Base-by-base conservation (phyloP, 2,113 vertebrate genomes). In the Hyla sarda region DNA sequence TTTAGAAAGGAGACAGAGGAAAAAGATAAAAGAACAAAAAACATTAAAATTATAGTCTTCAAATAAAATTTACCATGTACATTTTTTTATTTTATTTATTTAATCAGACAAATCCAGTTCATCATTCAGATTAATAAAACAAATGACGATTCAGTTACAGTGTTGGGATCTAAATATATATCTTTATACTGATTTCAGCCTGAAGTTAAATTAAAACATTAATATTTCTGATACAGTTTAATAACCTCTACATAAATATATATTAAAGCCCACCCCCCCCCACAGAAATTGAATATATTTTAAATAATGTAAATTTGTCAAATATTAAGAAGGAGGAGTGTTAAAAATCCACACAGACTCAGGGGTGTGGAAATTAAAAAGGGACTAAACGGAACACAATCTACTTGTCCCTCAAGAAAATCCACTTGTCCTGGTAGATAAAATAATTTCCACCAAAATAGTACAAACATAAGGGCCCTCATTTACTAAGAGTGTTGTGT, bases 31-130 rank as follows among this genome's bases (percentile, higher is more conserved):
- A 9, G n/a, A n/a, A 56, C 5, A 21, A 54, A 14, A 21, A 3
- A 60, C 21, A 5, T 73, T 41, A 73, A 73, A 19, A 23, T 60
- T 60, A 54, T 71, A 73, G 71, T 54, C 50, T 78, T 58, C 17
- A 37, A 60, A 79, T 62, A 80, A 80, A 60, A 45, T 77, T n/a
- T 79, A 80, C 54, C 32, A 58, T 79, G 50, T 79, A 41, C 32
- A 21, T 45, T 54, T 80, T 45, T 81, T 65, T 81, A 81, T 28
- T 23, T 34, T 80, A 65, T 45, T 65, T 41, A 41, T 65, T 65
- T 28, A 81, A 62, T 65, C 56, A 81, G 56, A 65, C 78, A 81
- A 81, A 47, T 81, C 78, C 78, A 65, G 77, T 80, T 80, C 2
- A 80, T 58, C 21, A 25, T 19, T 37, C n/a, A 28, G 77, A 25